A percentile compares a stretch with the other conserved stretches of the same genome.
These are phyloP conservation scores for Garra rufa DNA, from an alignment of 2,113 vertebrate genomes.

Conservation along the genomic window DNA sequence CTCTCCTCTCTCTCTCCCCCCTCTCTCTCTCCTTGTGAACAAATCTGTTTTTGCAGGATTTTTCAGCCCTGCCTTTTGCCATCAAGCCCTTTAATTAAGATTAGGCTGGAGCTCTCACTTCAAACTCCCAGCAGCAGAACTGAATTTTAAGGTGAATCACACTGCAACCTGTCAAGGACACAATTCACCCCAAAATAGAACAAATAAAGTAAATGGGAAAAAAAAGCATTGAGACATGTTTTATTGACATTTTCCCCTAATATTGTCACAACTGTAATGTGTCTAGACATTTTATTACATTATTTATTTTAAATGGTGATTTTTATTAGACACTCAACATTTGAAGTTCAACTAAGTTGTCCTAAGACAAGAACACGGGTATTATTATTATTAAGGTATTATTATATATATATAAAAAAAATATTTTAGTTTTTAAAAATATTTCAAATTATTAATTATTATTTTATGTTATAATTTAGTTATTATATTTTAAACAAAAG, in stretches of 20 bases:
- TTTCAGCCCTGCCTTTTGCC: constrained; percentile 47
- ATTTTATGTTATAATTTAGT: no score
- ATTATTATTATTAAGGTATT: no score
- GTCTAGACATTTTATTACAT: background rate
- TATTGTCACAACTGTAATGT: background rate
- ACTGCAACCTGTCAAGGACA: background rate
- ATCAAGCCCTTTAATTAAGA: constrained; percentile 47
- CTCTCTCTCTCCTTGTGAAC: constrained; percentile 24
- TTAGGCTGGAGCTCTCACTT: constrained; percentile 1
- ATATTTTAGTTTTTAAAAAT: no score
- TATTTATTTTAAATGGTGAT: background rate
- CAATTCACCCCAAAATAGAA: background rate
- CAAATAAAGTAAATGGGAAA: background rate
- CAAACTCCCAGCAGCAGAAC: background rate
- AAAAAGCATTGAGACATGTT: background rate
- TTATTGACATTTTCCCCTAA: background rate
- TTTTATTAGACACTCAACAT: no score
- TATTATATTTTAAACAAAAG: no score
- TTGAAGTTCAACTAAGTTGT: no score
- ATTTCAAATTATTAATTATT: no score
- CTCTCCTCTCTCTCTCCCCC: constrained; percentile 35
- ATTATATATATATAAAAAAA: no score
- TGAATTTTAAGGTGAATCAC: constrained; percentile 22
- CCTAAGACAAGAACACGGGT: no score
- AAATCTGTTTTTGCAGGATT: constrained; percentile 31